These are phyloP conservation scores for Xiphophorus maculatus DNA, from an alignment of 2,113 vertebrate genomes.

Conservation along the genomic window DNA sequence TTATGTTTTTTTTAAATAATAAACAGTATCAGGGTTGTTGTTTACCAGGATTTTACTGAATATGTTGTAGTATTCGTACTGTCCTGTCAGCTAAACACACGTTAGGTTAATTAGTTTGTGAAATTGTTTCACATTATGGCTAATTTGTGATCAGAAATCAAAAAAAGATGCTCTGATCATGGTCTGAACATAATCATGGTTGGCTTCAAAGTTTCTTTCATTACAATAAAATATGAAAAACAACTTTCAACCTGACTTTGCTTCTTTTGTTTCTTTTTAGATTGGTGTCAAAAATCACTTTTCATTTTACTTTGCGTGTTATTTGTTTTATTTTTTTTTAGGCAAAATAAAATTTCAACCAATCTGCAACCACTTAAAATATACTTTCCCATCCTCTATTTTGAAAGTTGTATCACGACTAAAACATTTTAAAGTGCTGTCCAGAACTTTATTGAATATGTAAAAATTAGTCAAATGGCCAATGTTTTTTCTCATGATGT, in stretches of 20 bases:
- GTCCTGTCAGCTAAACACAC: background rate
- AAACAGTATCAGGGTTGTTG: constrained; percentile 5
- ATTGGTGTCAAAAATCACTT: no score
- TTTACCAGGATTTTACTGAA: constrained; percentile 50
- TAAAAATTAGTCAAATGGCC: no score
- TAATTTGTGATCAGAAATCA: constrained; percentile 10
- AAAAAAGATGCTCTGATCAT: constrained; percentile 34
- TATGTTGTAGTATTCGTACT: constrained; percentile 79
- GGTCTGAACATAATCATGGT: background rate
- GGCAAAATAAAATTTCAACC: no score
- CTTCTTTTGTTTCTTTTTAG: no score
- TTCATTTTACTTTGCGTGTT: no score
- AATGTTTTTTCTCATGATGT: no score
- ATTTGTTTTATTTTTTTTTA: background rate
- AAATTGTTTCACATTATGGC: background rate
- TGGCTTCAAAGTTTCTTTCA: background rate
- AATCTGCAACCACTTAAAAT: no score
- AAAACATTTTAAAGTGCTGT: no score
- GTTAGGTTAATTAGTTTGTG: background rate
- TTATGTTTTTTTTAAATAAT: constrained; percentile 5
- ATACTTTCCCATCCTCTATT: no score
- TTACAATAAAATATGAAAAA: background rate
- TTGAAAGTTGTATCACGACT: no score
- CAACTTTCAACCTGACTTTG: background rate
- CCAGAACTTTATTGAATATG: no score